Evolutionary conservation across 1,140 invertebrate genomes (phyloP), one percentile per base, ranked within the genome.

Genomic region (Agrypnia vestita): DNA sequence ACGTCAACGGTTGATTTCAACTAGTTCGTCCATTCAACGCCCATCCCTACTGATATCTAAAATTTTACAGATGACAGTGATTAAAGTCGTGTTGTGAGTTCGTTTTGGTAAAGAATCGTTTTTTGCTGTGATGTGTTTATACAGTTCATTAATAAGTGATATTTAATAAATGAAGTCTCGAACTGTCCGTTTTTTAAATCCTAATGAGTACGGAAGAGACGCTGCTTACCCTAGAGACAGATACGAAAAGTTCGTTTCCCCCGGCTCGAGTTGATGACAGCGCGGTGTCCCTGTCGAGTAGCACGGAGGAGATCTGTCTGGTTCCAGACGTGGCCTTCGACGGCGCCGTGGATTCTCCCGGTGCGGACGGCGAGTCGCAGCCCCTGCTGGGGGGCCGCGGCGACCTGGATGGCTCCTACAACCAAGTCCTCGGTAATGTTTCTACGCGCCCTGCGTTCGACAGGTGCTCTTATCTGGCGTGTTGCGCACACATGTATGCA

Each of bases 361-460:
- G 93, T 49, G 92, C 93, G 76, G 94, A 95, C 88, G 91, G 95
- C 85, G 96, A 97, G 91, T 96, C 95, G 87, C 96, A 97, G 91
- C 96, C 96, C 86, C 92, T 97, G 82, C 91, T 97, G 35, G 94
- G 95, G 94, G 95, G 94, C 90, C 92, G 94, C 83, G 92, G 95
- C 88, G 94, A 95, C 84, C 89, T 93, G 81, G 94, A 96, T 25
- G 90, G 94, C 64, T 92, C 93, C 49, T 95, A 92, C 82, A 96
- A 96, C 88, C 92, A 94, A 84, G 96, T 96, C 88, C 93, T 94
- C 91, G 95, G 95, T 96, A 90, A 86, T 51, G n/a, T 19, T 44
- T 25, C 55, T 35, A 7, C 61, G 35, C 74, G 43, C 61, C 67
- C n/a, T 67, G 74, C 17, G 47, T 64, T 67, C 67, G 75, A 77